Conservation (phyloP, 2,888 invertebrate species). For the Leucania comma region DNA sequence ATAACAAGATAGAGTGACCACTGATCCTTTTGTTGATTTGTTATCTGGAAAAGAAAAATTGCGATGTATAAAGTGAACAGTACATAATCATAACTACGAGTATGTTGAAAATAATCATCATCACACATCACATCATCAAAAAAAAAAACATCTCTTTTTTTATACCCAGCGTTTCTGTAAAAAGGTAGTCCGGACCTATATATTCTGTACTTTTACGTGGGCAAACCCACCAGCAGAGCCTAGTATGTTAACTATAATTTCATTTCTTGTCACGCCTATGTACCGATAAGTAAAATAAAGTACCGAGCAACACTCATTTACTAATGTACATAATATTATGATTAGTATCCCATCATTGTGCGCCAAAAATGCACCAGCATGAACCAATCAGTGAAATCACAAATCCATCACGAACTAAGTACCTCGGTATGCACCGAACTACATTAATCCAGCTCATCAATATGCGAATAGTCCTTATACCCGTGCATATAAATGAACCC, state of each 20-base stretch:
- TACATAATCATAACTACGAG: not conserved
- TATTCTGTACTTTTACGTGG: too few relatives aligned
- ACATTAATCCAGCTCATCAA: constrained; percentile 39
- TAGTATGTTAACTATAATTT: too few relatives aligned
- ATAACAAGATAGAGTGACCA: constrained; percentile 91
- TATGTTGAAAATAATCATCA: too few relatives aligned
- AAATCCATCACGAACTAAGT: constrained; percentile 13
- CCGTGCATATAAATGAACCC: constrained; percentile 61
- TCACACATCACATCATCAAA: too few relatives aligned
- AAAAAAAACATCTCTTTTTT: not conserved
- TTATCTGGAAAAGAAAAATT: constrained; percentile 87
- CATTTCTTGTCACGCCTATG: not conserved
- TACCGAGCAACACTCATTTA: not conserved
- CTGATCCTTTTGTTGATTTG: constrained; percentile 90
- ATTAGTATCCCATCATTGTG: not conserved
- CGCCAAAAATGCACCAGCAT: constrained; percentile 34
- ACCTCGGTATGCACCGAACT: constrained; percentile 31
- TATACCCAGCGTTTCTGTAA: not conserved
- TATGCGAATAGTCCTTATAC: constrained; percentile 37
- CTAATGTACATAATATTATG: too few relatives aligned
- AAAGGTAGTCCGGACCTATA: too few relatives aligned
- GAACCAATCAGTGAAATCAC: constrained; percentile 8
- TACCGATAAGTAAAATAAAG: not conserved
- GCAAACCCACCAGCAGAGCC: too few relatives aligned
- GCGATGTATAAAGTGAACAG: not conserved